These are phyloP conservation scores for Penaeus vannamei DNA, from an alignment of 1,140 invertebrate genomes.

Conservation along the genomic window DNA sequence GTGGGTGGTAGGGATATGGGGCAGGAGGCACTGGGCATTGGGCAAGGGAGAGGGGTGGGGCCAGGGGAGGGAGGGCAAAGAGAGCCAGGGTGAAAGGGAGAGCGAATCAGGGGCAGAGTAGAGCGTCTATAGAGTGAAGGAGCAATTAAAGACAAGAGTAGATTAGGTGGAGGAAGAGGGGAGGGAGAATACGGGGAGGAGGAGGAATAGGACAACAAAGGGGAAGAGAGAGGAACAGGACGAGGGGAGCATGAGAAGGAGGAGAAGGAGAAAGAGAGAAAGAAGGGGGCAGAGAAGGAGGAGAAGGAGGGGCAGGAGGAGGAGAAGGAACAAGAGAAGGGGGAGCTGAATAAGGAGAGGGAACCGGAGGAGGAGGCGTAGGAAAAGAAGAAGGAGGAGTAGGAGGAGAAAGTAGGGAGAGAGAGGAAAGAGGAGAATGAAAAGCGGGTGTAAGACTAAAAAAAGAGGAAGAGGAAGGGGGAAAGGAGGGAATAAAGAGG, in stretches of 20 bases:
- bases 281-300: background rate
- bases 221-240: background rate
- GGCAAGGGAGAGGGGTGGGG: background rate
- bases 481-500: background rate
- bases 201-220: background rate
- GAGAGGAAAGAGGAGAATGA: background rate
- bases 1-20: background rate
- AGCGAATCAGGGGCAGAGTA: background rate
- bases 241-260: background rate
- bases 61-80: background rate
- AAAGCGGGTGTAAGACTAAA: background rate
- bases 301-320: background rate
- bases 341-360: no score
- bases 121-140: background rate
- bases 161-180: conserved; percentile 18
- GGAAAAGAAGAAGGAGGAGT: background rate
- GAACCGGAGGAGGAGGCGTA: background rate
- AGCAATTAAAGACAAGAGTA: background rate
- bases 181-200: background rate
- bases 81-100: conserved; percentile 26
- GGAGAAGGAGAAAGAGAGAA: no score
- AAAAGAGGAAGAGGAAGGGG: background rate
- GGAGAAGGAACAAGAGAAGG: no score
- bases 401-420: background rate
- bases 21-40: background rate